Conservation (phyloP, 2,888 invertebrate genomes). For the Rugalucina vietnamica region DNA sequence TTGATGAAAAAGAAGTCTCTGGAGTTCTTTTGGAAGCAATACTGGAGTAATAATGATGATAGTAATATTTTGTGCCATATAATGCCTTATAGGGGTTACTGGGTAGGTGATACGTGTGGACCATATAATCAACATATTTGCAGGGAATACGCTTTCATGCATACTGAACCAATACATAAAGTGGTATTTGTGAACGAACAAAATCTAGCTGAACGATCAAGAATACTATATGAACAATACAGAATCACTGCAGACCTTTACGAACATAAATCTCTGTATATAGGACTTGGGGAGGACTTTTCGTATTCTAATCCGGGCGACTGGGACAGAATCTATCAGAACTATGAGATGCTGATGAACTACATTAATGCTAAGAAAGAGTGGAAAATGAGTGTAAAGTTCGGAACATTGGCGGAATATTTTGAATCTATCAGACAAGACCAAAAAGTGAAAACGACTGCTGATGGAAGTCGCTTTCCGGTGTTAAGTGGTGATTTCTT, state of each 20-base stretch:
- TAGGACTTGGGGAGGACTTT: conserved; percentile 98
- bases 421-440: conserved; percentile 88
- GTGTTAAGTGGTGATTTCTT: conserved; percentile 97
- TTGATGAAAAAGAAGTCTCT: conserved; percentile 92
- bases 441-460: conserved; percentile 28
- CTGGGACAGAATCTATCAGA: conserved; percentile 96
- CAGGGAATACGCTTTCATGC: conserved; percentile 87
- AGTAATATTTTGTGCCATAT: conserved; percentile 93
- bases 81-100: conserved; percentile 98
- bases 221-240: conserved; percentile 94
- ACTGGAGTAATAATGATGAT: conserved; percentile 85
- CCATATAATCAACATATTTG: conserved; percentile 91
- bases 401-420: conserved; percentile 96
- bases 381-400: conserved; percentile 81
- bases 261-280: conserved; percentile 94
- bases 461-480: conserved; percentile 87
- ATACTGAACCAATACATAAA: conserved; percentile 87
- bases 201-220: conserved; percentile 93
- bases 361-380: conserved; percentile 93
- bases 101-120: conserved; percentile 97
- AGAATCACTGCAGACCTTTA: conserved; percentile 94
- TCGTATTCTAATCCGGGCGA: conserved; percentile 94
- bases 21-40: conserved; percentile 96
- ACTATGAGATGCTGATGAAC: conserved; percentile 94
- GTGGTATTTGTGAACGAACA: conserved; percentile 93